These are phyloP conservation scores for Pelvicachromis taeniatus DNA, from an alignment of 2,113 vertebrate genomes.

Conservation along the genomic window DNA sequence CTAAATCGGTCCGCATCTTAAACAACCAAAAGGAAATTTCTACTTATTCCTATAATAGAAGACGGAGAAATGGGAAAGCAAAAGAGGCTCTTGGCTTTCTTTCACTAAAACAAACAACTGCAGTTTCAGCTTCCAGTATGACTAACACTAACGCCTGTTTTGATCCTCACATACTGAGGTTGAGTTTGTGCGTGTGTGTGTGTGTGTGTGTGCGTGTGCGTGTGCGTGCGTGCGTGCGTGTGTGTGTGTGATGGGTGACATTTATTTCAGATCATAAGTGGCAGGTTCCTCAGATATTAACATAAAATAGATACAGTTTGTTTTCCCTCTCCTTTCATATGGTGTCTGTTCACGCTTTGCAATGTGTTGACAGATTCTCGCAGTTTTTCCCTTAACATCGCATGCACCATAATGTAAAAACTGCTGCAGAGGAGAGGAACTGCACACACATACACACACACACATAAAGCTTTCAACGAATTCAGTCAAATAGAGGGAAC, in stretches of 20 bases:
- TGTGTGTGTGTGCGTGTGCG: neutral
- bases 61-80: neutral
- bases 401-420: neutral
- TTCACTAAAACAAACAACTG: neutral
- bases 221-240: neutral
- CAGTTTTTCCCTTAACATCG: neutral
- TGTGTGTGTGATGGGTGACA: neutral
- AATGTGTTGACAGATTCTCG: neutral
- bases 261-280: slow-evolving; percentile 18
- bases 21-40: neutral
- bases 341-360: neutral
- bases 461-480: neutral
- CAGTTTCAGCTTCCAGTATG: neutral
- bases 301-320: slow-evolving; percentile 24
- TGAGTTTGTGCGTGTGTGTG: neutral
- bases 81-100: neutral
- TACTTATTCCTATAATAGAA: neutral
- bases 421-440: neutral
- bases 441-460: too few species aligned
- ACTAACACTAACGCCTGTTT: slow-evolving; percentile 16
- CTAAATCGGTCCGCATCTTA: neutral
- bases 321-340: slow-evolving; percentile 20
- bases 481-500: neutral
- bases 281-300: slow-evolving; percentile 30
- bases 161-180: neutral